phyloP scores from a whole-genome alignment of 2,113 vertebrate genomes.

The Podarcis cretensis region DNA sequence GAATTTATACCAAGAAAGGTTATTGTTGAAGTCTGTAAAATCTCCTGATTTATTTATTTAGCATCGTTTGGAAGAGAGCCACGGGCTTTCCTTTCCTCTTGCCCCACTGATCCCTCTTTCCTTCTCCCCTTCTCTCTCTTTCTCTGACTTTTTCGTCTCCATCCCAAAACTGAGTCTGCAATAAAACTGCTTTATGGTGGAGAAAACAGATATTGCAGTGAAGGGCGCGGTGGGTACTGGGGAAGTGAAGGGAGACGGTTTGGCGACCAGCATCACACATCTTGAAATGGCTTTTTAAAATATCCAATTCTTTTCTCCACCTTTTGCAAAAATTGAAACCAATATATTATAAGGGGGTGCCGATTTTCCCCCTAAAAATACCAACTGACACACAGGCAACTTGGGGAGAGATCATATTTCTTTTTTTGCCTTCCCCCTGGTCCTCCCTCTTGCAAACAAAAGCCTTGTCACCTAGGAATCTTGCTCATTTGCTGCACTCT shows the following conservation, averaged over 20 bases:
- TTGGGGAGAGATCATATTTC: not conserved
- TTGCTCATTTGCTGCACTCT: rapidly evolving
- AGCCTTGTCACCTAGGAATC: not conserved
- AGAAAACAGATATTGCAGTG: not conserved
- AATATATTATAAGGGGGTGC: not conserved
- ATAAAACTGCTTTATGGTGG: not conserved
- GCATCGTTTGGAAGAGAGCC: too few species aligned
- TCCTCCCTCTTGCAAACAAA: not conserved
- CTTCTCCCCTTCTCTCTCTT: not conserved
- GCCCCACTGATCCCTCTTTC: not conserved
- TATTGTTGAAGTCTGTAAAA: not conserved
- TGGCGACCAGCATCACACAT: not conserved
- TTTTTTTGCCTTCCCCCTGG: not conserved
- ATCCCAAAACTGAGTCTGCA: not conserved
- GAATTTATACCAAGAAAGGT: not conserved
- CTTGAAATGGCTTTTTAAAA: not conserved
- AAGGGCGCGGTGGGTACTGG: constrained; percentile 14
- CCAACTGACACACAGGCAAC: not conserved
- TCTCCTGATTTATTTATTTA: not conserved
- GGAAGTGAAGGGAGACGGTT: not conserved
- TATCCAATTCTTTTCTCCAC: not conserved
- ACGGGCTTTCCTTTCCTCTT: too few species aligned
- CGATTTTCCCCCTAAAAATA: constrained; percentile 25
- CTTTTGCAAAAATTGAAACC: not conserved
- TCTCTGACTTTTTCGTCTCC: constrained; percentile 35